Base-by-base conservation (phyloP, 2,113 vertebrate species). In the Rissa tridactyla region DNA sequence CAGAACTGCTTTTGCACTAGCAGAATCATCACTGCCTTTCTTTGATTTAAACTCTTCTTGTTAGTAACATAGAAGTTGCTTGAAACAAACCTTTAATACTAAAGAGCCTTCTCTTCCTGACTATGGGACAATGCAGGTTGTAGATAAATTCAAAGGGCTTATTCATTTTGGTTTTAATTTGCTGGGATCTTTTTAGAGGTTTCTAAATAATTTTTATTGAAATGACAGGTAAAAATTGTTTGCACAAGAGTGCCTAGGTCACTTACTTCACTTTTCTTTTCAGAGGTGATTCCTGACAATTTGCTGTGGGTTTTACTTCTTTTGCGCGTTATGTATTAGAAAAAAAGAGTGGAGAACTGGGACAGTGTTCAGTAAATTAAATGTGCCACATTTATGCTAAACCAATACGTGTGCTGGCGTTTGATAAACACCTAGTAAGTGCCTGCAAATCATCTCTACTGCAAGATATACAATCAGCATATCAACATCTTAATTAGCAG, bases 401-500 rank as follows among this genome's bases (percentile, higher is more conserved):
- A 97, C 95, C 95, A 96, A 76, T 97, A 92, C 32, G 36, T 97
- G 96, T 94, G 85, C 96, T 97, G 88, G 94, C 96, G 94, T 96
- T 97, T 96, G 97, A 98, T 97, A 97, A 98, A 98, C 91, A 98
- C 86, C 94, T 92, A 97, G 95, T 92, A 97, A 98, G 97, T 94
- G 96, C 82, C 88, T 94, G 96, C 95, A 97, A 98, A 98, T 98
- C 94, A 95, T 94, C 94, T 96, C 95, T 96, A 91, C 92, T 95
- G 96, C 96, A 95, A 95, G 92, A 97, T 96, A 95, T 90, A 97
- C 97, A 97, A 97, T 97, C 97, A 97, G 96, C 94, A 96, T 96
- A 97, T 97, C 97, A 98, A 97, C 98, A 97, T 98, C 98, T 98
- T 98, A 98, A 98, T 98, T 98, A 98, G 97, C 83, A 97, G 92